A percentile compares a stretch with the other conserved stretches of the same genome.
phyloP scores from a whole-genome alignment of 2,888 invertebrate species.

The Pyrochroa serraticornis region DNA sequence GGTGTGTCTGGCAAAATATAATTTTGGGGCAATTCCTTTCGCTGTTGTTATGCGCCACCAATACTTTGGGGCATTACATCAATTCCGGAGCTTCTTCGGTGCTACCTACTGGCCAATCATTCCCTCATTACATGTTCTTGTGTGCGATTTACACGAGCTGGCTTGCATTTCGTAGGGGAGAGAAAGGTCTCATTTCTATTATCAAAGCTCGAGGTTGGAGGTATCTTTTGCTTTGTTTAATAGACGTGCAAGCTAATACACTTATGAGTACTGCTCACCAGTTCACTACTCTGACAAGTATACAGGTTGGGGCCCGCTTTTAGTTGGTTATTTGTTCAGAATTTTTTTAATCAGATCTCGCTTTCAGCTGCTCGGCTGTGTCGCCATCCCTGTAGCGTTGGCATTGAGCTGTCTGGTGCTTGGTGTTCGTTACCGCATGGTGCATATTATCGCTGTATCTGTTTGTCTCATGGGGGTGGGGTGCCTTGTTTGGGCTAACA shows the following conservation, averaged over 20 bases:
- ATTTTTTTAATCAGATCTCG: constrained; percentile 25
- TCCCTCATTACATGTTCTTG: constrained; percentile 78
- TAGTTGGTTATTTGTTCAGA: constrained; percentile 8
- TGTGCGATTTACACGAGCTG: constrained; percentile 79
- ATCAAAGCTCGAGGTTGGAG: constrained; percentile 77
- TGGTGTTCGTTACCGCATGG: constrained; percentile 74
- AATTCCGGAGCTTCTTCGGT: constrained; percentile 72
- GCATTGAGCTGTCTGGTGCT: constrained; percentile 78
- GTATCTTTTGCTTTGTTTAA: constrained; percentile 74
- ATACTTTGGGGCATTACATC: constrained; percentile 73
- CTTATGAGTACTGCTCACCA: constrained; percentile 81
- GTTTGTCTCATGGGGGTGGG: constrained; percentile 82
- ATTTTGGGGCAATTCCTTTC: constrained; percentile 78
- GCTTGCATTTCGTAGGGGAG: constrained; percentile 72
- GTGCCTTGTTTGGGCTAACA: constrained; percentile 83
- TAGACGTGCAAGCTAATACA: constrained; percentile 89
- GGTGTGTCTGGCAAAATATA: constrained; percentile 76
- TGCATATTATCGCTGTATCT: constrained; percentile 79
- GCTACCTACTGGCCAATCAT: constrained; percentile 80
- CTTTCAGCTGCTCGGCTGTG: constrained; percentile 83
- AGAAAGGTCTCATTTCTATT: constrained; percentile 66
- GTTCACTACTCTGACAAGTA: constrained; percentile 73
- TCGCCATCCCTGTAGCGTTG: constrained; percentile 82
- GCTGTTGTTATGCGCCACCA: constrained; percentile 77
- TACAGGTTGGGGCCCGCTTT: constrained; percentile 63